Evolutionary conservation across 2,888 invertebrate species (phyloP).

Genomic region (Orgyia antiqua): DNA sequence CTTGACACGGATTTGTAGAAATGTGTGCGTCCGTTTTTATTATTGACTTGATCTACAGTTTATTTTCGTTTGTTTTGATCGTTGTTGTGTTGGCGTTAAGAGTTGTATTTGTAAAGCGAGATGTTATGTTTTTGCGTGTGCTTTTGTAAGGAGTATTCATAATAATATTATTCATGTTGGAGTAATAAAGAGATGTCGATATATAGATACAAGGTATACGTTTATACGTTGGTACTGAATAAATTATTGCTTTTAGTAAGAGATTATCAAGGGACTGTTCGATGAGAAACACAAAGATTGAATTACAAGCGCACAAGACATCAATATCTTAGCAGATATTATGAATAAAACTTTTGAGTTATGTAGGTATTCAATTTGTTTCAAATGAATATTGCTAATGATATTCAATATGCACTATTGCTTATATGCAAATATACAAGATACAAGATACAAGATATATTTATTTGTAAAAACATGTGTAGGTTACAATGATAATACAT

Average conservation of each 20-base stretch:
- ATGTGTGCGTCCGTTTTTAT: slow-evolving; percentile 51
- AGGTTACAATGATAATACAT: too few relatives aligned
- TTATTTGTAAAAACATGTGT: too few relatives aligned
- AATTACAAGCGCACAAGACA: slow-evolving; percentile 26
- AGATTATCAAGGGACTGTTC: slow-evolving; percentile 28
- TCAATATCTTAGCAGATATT: slow-evolving; percentile 17
- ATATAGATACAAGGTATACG: slow-evolving; percentile 37
- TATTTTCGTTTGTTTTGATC: slow-evolving; percentile 26
- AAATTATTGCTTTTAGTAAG: slow-evolving; percentile 28
- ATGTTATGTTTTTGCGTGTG: slow-evolving; percentile 43
- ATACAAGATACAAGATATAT: too few relatives aligned
- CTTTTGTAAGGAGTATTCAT: slow-evolving; percentile 44
- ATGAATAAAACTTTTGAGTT: slow-evolving; percentile 22
- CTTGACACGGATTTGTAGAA: slow-evolving; percentile 70
- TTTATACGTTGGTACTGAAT: slow-evolving; percentile 26
- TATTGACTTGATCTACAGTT: slow-evolving; percentile 34
- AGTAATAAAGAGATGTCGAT: slow-evolving; percentile 51
- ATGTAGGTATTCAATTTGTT: slow-evolving; percentile 14
- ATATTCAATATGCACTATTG: too few relatives aligned
- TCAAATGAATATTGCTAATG: too few relatives aligned
- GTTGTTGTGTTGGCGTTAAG: slow-evolving; percentile 32
- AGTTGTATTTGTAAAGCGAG: slow-evolving; percentile 25
- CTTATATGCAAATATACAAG: too few relatives aligned
- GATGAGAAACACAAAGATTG: slow-evolving; percentile 27
- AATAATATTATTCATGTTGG: slow-evolving; percentile 60